Base-by-base conservation (phyloP, 2,888 invertebrate species). In the Cantharis flavilabris region DNA sequence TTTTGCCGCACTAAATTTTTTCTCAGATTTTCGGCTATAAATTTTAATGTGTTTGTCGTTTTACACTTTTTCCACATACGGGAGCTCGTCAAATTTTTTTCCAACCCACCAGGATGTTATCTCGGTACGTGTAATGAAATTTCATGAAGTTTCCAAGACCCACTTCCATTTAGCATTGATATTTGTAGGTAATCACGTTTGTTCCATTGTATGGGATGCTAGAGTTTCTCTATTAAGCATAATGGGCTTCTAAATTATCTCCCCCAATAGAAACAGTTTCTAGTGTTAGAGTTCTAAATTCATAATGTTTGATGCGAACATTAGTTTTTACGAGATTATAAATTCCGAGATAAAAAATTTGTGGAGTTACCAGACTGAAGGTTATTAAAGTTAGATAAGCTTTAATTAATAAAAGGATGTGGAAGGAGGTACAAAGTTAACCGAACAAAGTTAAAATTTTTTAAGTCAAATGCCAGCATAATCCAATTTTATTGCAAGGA, bases 161-260 rank as follows among this genome's bases (percentile, higher is more conserved):
- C 63, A 64, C 73, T 33, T 14, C 69, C 70, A 62, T 73, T 63
- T 62, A 28, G 20, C 18, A 67, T 28, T 73, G 73, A 28, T 69
- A 70, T 73, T 73, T 63, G 26, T n/a, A 62, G 9, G 69, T 73
- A 18, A 73, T 49, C 20, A 26, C 69, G 69, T 64, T 23, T 69
- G 26, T 65, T 63, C 65, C 26, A 65, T 73, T 73, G 65, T 70
- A 73, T 73, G 63, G 69, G 63, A 62, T 30, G 33, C 69, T 26
- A 10, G 23, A 69, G 62, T 63, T 73, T 18, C 28, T 13, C 70
- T 70, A 70, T 73, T 73, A 73, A 62, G 69, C 18, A 70, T 73
- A 73, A 73, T 70, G 33, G 73, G 28, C 28, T 70, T 28, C 63
- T 73, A 73, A 73, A 73, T 73, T 73, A 11, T 69, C 16, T 14